A percentile compares a stretch with the other conserved stretches of the same genome.
phyloP scores from a whole-genome alignment of 35 echinoderm and acorn worm genomes.

The Ptychodera flava region DNA sequence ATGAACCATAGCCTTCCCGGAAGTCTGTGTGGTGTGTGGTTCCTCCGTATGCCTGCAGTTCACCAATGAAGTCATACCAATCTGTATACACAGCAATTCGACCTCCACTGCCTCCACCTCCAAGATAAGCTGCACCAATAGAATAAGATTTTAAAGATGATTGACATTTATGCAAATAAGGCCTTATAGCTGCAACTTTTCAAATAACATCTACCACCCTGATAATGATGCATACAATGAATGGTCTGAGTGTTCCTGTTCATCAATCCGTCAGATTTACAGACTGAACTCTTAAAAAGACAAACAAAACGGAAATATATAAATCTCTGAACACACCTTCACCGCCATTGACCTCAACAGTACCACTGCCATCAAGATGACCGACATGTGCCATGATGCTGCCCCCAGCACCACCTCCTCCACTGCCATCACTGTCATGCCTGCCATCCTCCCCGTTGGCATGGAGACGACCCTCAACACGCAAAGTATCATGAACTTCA shows the following conservation, averaged over 20 bases:
- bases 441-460: slow-evolving; percentile 62
- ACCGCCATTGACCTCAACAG: slow-evolving; percentile 59
- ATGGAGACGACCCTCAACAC: slow-evolving; percentile 75
- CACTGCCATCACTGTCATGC: slow-evolving; percentile 1
- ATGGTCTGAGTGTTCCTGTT: too few relatives aligned
- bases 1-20: slow-evolving; percentile 8
- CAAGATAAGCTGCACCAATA: background rate
- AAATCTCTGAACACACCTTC: slow-evolving; percentile 46
- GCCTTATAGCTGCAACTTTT: too few relatives aligned
- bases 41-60: slow-evolving; percentile 39
- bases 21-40: slow-evolving; percentile 23
- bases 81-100: slow-evolving; percentile 60
- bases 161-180: too few relatives aligned
- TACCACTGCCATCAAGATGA: slow-evolving; percentile 76
- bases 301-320: too few relatives aligned
- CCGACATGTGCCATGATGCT: slow-evolving; percentile 55
- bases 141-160: too few relatives aligned
- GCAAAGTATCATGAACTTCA: slow-evolving; percentile 43
- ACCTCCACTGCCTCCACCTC: slow-evolving; percentile 68
- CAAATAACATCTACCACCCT: too few relatives aligned
- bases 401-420: slow-evolving; percentile 68
- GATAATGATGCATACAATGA: too few relatives aligned
- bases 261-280: too few relatives aligned
- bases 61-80: slow-evolving; percentile 51
- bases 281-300: too few relatives aligned